phyloP scores from a whole-genome alignment of 2,797 vertebrate genomes.

The Otolemur crassicaudatus region DNA sequence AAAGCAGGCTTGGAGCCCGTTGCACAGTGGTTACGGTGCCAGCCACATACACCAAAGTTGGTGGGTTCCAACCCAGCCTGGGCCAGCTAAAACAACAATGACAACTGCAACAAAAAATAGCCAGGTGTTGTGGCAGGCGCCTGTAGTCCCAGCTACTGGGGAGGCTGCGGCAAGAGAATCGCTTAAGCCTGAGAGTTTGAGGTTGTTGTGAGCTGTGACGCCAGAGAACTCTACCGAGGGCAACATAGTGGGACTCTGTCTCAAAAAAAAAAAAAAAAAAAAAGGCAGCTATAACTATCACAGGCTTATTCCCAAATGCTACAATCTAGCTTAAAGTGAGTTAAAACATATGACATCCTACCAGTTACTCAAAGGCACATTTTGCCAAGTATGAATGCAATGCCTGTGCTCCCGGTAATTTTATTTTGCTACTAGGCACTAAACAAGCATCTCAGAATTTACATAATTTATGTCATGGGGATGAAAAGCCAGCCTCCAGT shows the following conservation, averaged over 20 bases:
- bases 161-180: no score
- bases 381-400: constrained; percentile 50
- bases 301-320: constrained; percentile 35
- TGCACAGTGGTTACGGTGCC: no score
- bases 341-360: constrained; percentile 34
- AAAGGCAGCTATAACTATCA: constrained; percentile 23
- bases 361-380: constrained; percentile 56
- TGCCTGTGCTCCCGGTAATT: constrained; percentile 43
- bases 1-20: not conserved
- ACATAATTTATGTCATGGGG: constrained; percentile 36
- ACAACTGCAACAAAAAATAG: no score
- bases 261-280: not conserved
- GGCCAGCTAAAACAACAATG: no score
- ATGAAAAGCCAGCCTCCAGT: constrained; percentile 28
- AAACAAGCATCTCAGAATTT: constrained; percentile 37
- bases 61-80: no score
- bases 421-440: constrained; percentile 11
- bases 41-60: no score
- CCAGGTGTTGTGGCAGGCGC: no score
- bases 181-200: no score
- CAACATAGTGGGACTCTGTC: no score
- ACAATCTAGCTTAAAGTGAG: constrained; percentile 51
- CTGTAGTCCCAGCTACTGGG: no score
- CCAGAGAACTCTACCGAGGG: no score
- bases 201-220: no score